These are phyloP conservation scores for Thomomys bottae DNA, from an alignment of 2,113 vertebrate species.

Conservation along the genomic window DNA sequence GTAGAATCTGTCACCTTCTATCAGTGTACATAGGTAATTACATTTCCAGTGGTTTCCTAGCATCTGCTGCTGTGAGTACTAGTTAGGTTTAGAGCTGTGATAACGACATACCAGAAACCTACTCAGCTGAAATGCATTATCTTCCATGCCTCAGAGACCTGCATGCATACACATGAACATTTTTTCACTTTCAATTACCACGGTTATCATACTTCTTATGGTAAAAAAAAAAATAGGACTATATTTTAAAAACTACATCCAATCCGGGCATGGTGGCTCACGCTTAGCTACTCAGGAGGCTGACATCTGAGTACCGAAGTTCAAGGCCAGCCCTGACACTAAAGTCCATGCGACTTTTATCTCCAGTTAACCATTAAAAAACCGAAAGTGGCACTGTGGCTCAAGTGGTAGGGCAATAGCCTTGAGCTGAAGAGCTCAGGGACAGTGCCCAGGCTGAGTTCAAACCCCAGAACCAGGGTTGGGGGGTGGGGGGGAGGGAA, in stretches of 20 bases:
- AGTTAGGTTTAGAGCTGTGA: not conserved
- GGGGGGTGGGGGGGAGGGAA: too few relatives aligned
- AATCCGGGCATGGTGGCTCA: too few relatives aligned
- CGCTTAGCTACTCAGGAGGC: too few relatives aligned
- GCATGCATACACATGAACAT: slow-evolving; percentile 43
- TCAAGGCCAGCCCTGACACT: too few relatives aligned
- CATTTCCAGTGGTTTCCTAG: not conserved
- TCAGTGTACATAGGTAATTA: not conserved
- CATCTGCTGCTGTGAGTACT: not conserved
- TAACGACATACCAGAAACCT: slow-evolving; percentile 73
- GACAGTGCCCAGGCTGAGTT: too few relatives aligned
- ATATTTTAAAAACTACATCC: slow-evolving; percentile 69
- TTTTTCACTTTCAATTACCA: slow-evolving; percentile 65
- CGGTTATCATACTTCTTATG: slow-evolving; percentile 78
- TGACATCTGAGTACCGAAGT: too few relatives aligned
- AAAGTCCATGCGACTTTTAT: too few relatives aligned
- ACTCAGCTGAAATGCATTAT: slow-evolving; percentile 53
- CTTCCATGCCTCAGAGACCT: slow-evolving; percentile 56
- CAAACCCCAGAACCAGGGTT: too few relatives aligned
- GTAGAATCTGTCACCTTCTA: not conserved
- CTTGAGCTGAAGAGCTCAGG: too few relatives aligned
- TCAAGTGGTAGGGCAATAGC: too few relatives aligned
- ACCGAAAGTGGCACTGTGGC: too few relatives aligned
- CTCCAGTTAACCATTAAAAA: too few relatives aligned
- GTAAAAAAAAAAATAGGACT: slow-evolving; percentile 72